phyloP scores from a whole-genome alignment of 2,113 vertebrate genomes.

The Peromyscus maniculatus region DNA sequence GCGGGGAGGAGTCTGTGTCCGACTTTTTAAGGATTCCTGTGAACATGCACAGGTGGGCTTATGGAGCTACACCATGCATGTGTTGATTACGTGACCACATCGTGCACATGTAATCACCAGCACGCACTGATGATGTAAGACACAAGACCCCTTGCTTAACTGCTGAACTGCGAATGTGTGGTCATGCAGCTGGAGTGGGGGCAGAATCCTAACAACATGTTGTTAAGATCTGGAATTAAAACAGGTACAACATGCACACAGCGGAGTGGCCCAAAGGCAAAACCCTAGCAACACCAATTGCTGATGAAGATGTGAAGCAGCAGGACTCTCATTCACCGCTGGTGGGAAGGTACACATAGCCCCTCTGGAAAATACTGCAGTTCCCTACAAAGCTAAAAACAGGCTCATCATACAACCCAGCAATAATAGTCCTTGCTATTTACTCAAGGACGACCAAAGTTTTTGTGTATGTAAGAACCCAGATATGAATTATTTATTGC shows the following conservation, averaged over 20 bases:
- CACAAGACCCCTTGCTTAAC: too few species aligned
- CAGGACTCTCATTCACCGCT: not conserved
- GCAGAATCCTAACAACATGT: not conserved
- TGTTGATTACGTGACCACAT: too few species aligned
- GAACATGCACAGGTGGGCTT: too few species aligned
- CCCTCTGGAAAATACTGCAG: not conserved
- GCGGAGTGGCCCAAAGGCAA: not conserved
- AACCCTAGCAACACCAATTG: not conserved
- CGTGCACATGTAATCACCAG: too few species aligned
- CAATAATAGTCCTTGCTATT: slow-evolving; percentile 12
- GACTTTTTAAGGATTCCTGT: too few species aligned
- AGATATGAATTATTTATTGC: not conserved
- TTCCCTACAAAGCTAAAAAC: not conserved
- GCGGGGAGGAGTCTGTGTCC: too few species aligned
- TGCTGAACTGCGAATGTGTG: too few species aligned
- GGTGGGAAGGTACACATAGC: not conserved
- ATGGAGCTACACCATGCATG: too few species aligned
- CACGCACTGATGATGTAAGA: too few species aligned
- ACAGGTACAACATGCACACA: not conserved
- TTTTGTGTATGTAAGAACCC: not conserved
- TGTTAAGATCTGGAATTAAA: slow-evolving; percentile 5
- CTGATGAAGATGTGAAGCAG: not conserved
- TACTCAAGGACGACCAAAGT: not conserved
- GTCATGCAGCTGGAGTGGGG: too few species aligned
- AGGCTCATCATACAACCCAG: not conserved